A percentile compares a stretch with the other conserved stretches of the same genome.
These are phyloP conservation scores for Saxidomus purpurata DNA, from an alignment of 1,140 invertebrate genomes.

Conservation along the genomic window DNA sequence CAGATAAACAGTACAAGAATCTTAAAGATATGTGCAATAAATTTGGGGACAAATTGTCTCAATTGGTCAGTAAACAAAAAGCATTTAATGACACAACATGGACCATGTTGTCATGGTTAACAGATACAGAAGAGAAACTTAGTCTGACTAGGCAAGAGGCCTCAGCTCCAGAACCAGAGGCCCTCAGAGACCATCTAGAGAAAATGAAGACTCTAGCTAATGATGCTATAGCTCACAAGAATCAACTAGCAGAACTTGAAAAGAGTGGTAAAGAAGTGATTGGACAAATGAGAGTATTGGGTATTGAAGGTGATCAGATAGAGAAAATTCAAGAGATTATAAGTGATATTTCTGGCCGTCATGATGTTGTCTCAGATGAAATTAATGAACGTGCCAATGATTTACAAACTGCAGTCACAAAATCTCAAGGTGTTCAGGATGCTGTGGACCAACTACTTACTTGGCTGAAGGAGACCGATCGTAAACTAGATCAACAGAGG, in stretches of 20 bases:
- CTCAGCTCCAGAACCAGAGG: constrained; percentile 94
- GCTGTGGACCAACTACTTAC: constrained; percentile 94
- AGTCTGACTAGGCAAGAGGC: constrained; percentile 92
- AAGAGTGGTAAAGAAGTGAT: constrained; percentile 84
- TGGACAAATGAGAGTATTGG: constrained; percentile 91
- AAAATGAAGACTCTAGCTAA: constrained; percentile 94
- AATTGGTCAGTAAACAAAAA: constrained; percentile 92
- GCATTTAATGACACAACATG: constrained; percentile 95
- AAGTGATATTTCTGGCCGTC: constrained; percentile 92
- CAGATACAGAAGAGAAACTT: constrained; percentile 93
- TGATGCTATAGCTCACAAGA: constrained; percentile 94
- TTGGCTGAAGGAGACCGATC: constrained; percentile 95
- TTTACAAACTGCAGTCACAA: constrained; percentile 93
- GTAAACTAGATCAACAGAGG: constrained; percentile 90
- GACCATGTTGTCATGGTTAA: constrained; percentile 94
- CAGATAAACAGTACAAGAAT: constrained; percentile 89
- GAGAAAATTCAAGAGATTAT: constrained; percentile 92
- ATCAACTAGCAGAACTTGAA: constrained; percentile 92
- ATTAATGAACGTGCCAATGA: constrained; percentile 77
- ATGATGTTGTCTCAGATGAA: constrained; percentile 89
- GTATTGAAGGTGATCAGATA: constrained; percentile 91
- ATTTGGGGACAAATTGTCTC: constrained; percentile 93
- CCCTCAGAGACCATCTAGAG: constrained; percentile 95
- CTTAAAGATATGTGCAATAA: constrained; percentile 88
- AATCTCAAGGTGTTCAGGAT: constrained; percentile 98